Percentiles rank a stretch among this genome's conserved stretches.
These are phyloP conservation scores for Notothenia coriiceps DNA, from an alignment of 2,113 vertebrate species.

Conservation along the genomic window DNA sequence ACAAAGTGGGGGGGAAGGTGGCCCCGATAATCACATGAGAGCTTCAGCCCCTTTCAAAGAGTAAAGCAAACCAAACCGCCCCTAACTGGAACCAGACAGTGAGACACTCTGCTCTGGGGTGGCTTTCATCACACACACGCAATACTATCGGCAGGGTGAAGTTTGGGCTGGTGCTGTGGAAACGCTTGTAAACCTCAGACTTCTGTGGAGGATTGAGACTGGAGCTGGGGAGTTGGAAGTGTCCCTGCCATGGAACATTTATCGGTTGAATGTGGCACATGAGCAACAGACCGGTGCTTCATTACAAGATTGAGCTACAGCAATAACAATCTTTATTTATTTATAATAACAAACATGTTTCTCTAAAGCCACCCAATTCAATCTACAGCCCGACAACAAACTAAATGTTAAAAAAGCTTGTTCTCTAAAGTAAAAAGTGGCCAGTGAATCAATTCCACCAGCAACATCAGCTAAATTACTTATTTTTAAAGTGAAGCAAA, in stretches of 20 bases:
- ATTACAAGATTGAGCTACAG: neutral
- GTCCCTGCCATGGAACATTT: neutral
- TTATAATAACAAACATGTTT: neutral
- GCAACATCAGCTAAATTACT: neutral
- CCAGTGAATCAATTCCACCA: neutral
- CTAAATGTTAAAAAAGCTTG: neutral
- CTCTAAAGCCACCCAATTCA: neutral
- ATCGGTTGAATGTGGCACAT: neutral
- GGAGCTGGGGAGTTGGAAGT: neutral
- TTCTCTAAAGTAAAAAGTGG: neutral
- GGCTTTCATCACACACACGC: conserved; percentile 62
- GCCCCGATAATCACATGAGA: conserved; percentile 31
- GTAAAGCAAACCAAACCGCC: conserved; percentile 54
- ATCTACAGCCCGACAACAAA: neutral
- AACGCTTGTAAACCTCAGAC: conserved; percentile 64
- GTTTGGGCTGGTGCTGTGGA: conserved; percentile 69
- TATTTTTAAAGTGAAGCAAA: neutral
- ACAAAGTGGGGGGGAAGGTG: conserved; percentile 1
- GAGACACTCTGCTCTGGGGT: conserved; percentile 43
- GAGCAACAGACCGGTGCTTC: neutral
- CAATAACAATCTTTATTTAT: neutral
- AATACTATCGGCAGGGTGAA: conserved; percentile 58
- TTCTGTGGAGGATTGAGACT: conserved; percentile 12
- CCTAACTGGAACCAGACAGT: conserved; percentile 58
- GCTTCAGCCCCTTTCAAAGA: conserved; percentile 11